These are phyloP conservation scores for Thunnus maccoyii DNA, from an alignment of 2,113 vertebrate genomes.

Conservation along the genomic window DNA sequence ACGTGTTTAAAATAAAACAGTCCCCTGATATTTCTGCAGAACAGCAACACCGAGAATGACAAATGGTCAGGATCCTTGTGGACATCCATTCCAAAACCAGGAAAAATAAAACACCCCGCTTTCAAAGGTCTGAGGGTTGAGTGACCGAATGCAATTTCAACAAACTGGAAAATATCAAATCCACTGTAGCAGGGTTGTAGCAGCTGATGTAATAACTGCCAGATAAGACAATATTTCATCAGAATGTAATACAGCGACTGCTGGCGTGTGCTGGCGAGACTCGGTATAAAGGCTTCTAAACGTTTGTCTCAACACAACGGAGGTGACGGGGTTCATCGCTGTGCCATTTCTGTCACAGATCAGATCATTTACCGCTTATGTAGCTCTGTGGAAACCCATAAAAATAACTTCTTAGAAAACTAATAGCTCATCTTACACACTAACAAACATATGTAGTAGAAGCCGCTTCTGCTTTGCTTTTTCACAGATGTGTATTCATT, in stretches of 20 bases:
- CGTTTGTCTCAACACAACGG: not conserved
- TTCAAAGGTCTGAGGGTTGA: not conserved
- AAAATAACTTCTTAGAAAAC: not conserved
- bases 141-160: slow-evolving; percentile 21
- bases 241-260: slow-evolving; percentile 2
- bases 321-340: not conserved
- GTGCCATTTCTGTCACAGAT: not conserved
- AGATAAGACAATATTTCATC: slow-evolving; percentile 25
- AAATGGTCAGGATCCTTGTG: not conserved
- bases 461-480: not conserved
- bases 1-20: not conserved
- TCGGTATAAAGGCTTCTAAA: not conserved
- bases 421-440: not conserved
- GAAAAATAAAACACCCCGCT: not conserved
- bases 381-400: not conserved
- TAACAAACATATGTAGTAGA: not conserved
- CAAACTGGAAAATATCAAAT: slow-evolving; percentile 30
- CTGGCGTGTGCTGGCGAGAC: not conserved
- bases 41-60: not conserved
- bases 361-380: not conserved
- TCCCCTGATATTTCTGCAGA: not conserved
- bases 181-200: slow-evolving; percentile 23
- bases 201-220: slow-evolving; percentile 38
- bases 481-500: not conserved
- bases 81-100: not conserved